Percentiles rank a stretch among this genome's conserved stretches.
Evolutionary conservation across 2,797 vertebrate genomes (phyloP).

Genomic region (Eulemur rubriventer): DNA sequence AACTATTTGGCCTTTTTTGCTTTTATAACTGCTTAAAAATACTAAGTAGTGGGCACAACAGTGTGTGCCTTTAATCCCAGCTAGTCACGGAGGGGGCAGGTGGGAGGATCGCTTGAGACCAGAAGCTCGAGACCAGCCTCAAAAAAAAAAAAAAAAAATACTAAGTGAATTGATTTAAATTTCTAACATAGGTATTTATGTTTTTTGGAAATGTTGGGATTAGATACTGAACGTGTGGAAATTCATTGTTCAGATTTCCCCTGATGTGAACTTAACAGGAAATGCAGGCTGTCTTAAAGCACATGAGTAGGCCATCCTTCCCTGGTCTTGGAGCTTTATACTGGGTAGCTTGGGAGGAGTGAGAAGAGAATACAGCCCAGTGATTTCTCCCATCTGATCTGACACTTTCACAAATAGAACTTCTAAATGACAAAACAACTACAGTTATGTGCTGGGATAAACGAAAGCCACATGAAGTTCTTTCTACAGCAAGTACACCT

Average conservation of each 20-base stretch:
- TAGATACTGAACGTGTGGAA: neutral
- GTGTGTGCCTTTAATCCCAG: neutral
- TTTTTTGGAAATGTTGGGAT: neutral
- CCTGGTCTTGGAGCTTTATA: neutral
- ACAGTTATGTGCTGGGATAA: neutral
- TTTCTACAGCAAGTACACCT: neutral
- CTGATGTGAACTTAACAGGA: neutral
- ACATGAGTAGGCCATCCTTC: rapidly evolving
- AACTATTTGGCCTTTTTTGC: slow-evolving; percentile 60
- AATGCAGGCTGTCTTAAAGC: neutral
- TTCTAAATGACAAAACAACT: neutral
- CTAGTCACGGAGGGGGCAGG: neutral
- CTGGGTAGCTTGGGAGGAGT: neutral
- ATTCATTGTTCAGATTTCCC: neutral
- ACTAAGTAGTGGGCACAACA: neutral
- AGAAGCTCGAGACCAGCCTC: neutral
- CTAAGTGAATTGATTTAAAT: neutral
- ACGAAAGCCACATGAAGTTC: neutral
- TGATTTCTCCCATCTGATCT: neutral
- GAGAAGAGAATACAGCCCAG: neutral
- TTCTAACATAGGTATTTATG: neutral
- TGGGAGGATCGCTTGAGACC: neutral
- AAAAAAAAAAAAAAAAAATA: too few relatives aligned
- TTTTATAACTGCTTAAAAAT: slow-evolving; percentile 49
- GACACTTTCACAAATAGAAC: neutral